Conservation (phyloP, 1,140 invertebrate species). For the Acromyrmex heyeri region DNA sequence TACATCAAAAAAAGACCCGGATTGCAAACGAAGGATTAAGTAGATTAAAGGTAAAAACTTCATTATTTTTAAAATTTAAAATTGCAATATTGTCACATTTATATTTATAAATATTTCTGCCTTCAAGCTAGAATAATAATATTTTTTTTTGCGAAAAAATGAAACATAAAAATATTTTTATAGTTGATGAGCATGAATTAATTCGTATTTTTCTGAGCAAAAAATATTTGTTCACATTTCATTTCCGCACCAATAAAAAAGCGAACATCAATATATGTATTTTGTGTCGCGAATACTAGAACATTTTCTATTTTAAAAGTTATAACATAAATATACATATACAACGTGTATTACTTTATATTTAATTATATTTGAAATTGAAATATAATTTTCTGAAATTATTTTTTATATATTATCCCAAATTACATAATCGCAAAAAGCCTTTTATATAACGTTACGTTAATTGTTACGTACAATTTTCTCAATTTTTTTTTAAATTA, state of each 20-base stretch:
- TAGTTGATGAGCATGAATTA: background rate
- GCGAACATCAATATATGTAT: background rate
- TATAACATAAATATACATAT: background rate
- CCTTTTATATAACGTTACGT: background rate
- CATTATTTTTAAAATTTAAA: background rate
- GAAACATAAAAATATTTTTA: background rate
- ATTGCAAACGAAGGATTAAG: background rate
- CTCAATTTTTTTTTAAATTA: background rate
- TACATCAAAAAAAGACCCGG: no score
- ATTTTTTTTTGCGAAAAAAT: background rate
- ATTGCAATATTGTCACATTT: background rate
- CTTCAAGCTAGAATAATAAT: background rate
- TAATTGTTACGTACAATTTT: background rate
- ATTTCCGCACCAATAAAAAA: background rate
- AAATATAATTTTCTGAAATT: background rate
- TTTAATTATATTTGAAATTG: slow-evolving; percentile 6
- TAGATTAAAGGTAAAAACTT: background rate
- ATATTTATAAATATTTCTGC: background rate
- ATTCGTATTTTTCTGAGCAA: background rate
- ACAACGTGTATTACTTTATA: background rate
- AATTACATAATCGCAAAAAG: background rate
- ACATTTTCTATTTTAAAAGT: background rate
- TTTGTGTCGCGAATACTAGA: background rate
- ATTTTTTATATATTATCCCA: background rate
- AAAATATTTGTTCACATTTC: background rate